Percentiles rank a stretch among this genome's conserved stretches.
Evolutionary conservation across 2,113 vertebrate genomes (phyloP).

Genomic region (Megaceryle maxima): DNA sequence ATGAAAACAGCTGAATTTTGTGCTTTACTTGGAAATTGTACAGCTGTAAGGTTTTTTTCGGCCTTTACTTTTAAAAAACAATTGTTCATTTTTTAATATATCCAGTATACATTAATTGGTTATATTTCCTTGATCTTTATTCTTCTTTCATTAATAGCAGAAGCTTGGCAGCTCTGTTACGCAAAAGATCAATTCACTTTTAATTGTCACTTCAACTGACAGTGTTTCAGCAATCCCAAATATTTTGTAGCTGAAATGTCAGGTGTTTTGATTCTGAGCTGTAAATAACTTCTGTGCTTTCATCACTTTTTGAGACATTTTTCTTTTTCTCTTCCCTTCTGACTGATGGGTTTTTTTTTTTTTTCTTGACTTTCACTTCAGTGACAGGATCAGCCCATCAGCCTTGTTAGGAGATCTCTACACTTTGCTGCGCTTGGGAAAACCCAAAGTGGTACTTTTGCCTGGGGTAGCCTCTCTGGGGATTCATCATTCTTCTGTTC

Average conservation of each 20-base stretch:
- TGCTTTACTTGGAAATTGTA: not conserved
- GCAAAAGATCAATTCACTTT: not conserved
- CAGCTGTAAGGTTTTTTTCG: not conserved
- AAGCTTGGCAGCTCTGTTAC: not conserved
- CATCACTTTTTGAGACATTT: not conserved
- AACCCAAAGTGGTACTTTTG: not conserved
- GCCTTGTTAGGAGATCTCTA: not conserved
- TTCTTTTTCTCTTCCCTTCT: not conserved
- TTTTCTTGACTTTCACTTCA: not conserved
- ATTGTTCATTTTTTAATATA: not conserved
- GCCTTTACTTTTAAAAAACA: not conserved
- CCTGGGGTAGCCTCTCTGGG: not conserved
- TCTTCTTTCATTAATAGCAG: not conserved
- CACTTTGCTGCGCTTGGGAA: not conserved
- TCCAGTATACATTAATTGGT: not conserved
- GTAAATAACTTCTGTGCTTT: conserved; percentile 1
- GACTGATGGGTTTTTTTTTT: not conserved
- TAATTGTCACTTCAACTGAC: not conserved
- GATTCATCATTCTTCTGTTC: not conserved
- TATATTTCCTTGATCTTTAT: not conserved
- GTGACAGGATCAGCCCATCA: not conserved
- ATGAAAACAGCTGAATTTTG: conserved; percentile 1
- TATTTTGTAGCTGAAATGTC: not conserved
- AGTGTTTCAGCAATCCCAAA: not conserved
- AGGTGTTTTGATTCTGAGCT: not conserved